Percentiles rank a stretch among this genome's conserved stretches.
Evolutionary conservation across 2,113 vertebrate genomes (phyloP).

Genomic region (Myotis davidii): DNA sequence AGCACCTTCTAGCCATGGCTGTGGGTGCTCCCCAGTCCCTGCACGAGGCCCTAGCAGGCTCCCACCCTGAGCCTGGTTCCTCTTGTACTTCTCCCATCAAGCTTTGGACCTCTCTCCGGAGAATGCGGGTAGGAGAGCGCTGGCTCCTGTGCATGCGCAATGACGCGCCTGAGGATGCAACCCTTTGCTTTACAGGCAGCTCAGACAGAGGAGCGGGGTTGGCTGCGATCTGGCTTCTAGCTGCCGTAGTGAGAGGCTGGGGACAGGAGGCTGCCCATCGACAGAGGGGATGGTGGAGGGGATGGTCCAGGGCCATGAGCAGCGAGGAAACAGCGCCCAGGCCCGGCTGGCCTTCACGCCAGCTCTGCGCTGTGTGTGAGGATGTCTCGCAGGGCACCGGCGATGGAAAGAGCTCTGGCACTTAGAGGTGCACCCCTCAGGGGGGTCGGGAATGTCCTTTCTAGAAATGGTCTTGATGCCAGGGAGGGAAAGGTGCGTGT

Average conservation of each 20-base stretch:
- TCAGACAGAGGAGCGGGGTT: background rate
- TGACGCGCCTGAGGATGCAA: background rate
- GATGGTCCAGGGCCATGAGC: fast-evolving
- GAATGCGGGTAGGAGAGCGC: background rate
- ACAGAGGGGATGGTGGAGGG: background rate
- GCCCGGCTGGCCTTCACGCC: background rate
- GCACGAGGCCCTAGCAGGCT: background rate
- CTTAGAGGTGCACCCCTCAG: background rate
- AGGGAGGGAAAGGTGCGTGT: background rate
- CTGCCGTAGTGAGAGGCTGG: background rate
- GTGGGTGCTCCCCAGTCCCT: too few species aligned
- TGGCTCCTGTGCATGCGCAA: background rate
- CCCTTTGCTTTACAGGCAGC: background rate
- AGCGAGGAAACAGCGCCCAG: fast-evolving
- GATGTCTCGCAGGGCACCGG: background rate
- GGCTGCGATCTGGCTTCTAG: background rate
- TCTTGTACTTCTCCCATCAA: background rate
- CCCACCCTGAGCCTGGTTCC: background rate
- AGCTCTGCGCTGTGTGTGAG: background rate
- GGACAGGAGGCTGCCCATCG: background rate
- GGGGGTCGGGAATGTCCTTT: background rate
- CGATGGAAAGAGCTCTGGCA: background rate
- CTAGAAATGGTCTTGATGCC: background rate
- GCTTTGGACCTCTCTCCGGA: background rate
- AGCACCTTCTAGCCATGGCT: background rate